Evolutionary conservation across 2,888 invertebrate genomes (phyloP).

Genomic region (Heliothis peltigera): DNA sequence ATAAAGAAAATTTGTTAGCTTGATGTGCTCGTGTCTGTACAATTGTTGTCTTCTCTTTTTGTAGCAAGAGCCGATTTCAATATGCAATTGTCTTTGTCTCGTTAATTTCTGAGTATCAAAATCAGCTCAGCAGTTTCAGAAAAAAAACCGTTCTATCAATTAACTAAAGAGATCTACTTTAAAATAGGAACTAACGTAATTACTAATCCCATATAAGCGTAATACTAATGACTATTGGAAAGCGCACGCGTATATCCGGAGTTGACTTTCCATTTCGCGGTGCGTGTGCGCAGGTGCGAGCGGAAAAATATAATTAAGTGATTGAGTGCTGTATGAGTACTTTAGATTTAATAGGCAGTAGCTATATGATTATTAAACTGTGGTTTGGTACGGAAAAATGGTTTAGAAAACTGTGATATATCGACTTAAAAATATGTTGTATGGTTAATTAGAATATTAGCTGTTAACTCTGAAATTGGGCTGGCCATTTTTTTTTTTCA

Average conservation of each 20-base stretch:
- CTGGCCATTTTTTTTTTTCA: too few relatives aligned
- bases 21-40: too few relatives aligned
- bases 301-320: slow-evolving; percentile 58
- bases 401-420: not conserved
- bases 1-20: too few relatives aligned
- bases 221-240: slow-evolving; percentile 63
- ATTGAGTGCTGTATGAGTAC: slow-evolving; percentile 24
- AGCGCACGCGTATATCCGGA: slow-evolving; percentile 61
- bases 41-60: too few relatives aligned
- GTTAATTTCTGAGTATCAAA: not conserved
- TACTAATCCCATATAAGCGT: slow-evolving; percentile 42
- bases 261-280: slow-evolving; percentile 65
- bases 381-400: not conserved
- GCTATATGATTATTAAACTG: too few relatives aligned
- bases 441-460: too few relatives aligned
- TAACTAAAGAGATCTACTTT: not conserved
- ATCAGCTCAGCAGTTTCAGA: not conserved
- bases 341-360: not conserved
- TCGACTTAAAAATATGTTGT: too few relatives aligned
- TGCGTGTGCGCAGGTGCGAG: slow-evolving; percentile 55
- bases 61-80: too few relatives aligned
- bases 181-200: slow-evolving; percentile 24
- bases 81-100: not conserved
- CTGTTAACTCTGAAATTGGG: too few relatives aligned
- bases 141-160: not conserved